Evolutionary conservation across 2,888 invertebrate species (phyloP), one percentile per base, ranked within the genome.

Genomic region (Oxycera nigricornis): DNA sequence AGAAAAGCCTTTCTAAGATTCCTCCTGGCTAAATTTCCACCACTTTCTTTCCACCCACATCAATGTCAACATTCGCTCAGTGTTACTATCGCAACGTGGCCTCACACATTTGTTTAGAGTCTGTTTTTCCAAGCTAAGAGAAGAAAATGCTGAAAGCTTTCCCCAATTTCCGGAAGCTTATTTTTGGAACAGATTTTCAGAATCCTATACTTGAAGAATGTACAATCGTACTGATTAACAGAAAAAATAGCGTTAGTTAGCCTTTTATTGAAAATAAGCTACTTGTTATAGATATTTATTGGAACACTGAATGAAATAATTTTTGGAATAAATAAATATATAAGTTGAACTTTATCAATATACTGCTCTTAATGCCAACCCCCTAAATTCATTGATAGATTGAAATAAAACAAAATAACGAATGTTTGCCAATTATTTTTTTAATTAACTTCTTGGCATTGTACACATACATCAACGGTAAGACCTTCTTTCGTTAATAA

Each of bases 41-140:
- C 65, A 41, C 65, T 65, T 65, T 39, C 41, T n/a, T 28, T 39
- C 35, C 65, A 65, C 35, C 35, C 65, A 65, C 65, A 65, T 30
- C 30, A 24, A 24, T 41, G 26, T 41, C 41, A 39, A 65, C 22
- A 39, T 41, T 41, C 7, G 1, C 24, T 22, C 1, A 1, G 22
- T 4, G 30, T 24, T 20, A 41, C 41, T n/a, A 39, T 35, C 39
- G 41, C 65, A 65, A 65, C 65, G 65, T 65, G 65, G 39, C 11
- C 31, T 62, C 62, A 39, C 14, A 65, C 41, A 22, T 17, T 11
- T n/a, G 11, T 55, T 24, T 39, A 26, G 39, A 41, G 41, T 41
- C 65, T 41, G 65, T 39, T 65, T 41, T 65, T 24, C 65, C 65
- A 1, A 7, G 4, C 11, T 24, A 17, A 9, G 17, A 3, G 11